These are phyloP conservation scores for Penaeus vannamei DNA, from an alignment of 1,140 invertebrate genomes.

Conservation along the genomic window DNA sequence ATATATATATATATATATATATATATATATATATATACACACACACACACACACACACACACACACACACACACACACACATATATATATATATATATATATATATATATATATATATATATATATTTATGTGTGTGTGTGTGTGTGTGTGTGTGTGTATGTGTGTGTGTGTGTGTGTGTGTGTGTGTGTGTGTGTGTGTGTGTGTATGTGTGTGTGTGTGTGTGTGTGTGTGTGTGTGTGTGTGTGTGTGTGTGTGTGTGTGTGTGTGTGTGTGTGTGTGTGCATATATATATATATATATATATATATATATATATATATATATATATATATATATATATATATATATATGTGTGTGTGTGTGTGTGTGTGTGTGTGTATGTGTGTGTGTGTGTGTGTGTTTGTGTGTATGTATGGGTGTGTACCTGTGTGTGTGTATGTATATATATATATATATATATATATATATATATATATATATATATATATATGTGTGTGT, in stretches of 20 bases:
- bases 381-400: neutral
- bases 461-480: neutral
- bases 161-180: too few relatives aligned
- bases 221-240: neutral
- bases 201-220: neutral
- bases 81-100: too few relatives aligned
- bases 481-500: neutral
- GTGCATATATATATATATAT: neutral
- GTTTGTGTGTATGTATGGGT: neutral
- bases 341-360: neutral
- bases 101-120: too few relatives aligned
- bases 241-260: conserved; percentile 1
- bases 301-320: too few relatives aligned
- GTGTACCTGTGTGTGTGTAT: neutral
- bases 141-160: too few relatives aligned
- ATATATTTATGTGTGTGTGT: too few relatives aligned
- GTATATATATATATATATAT: neutral
- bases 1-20: too few relatives aligned
- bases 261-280: neutral
- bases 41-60: too few relatives aligned
- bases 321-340: too few relatives aligned
- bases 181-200: neutral
- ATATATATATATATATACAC: too few relatives aligned
- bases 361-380: neutral
- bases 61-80: too few relatives aligned